These are phyloP conservation scores for Cylindroiulus punctatus DNA, from an alignment of 2,888 invertebrate genomes.

Conservation along the genomic window DNA sequence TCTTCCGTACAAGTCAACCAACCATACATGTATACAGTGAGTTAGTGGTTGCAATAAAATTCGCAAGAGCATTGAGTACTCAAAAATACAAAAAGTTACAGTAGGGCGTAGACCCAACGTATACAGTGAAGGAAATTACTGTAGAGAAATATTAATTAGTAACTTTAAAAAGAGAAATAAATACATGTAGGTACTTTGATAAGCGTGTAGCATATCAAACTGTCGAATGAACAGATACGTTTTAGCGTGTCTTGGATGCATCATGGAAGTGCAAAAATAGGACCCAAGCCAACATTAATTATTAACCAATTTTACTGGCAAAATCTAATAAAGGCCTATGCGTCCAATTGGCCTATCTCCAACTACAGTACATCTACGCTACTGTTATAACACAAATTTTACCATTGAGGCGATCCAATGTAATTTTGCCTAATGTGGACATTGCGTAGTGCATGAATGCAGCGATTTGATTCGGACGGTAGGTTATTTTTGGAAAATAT, in stretches of 20 bases:
- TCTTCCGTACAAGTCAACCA: background rate
- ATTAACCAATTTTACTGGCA: conserved; percentile 25
- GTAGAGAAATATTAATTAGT: too few species aligned
- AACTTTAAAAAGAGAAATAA: too few species aligned
- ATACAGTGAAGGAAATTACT: too few species aligned
- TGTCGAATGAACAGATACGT: too few species aligned
- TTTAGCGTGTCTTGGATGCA: background rate
- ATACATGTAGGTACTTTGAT: too few species aligned
- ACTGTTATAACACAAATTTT: conserved; percentile 9
- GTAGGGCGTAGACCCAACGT: too few species aligned
- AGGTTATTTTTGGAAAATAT: background rate
- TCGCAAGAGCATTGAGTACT: too few species aligned
- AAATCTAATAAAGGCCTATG: background rate
- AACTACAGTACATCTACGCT: background rate
- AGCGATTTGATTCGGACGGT: background rate
- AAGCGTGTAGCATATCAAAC: too few species aligned
- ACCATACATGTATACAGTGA: background rate
- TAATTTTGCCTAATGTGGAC: background rate
- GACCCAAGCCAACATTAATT: conserved; percentile 22
- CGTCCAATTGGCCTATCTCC: background rate
- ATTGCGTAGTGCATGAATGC: background rate
- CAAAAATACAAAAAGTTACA: too few species aligned
- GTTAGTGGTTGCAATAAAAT: too few species aligned
- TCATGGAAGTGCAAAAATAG: conserved; percentile 5
- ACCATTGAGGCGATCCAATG: background rate